phyloP scores from a whole-genome alignment of 1,140 invertebrate genomes.

The Stegodyphus mimosarum region DNA sequence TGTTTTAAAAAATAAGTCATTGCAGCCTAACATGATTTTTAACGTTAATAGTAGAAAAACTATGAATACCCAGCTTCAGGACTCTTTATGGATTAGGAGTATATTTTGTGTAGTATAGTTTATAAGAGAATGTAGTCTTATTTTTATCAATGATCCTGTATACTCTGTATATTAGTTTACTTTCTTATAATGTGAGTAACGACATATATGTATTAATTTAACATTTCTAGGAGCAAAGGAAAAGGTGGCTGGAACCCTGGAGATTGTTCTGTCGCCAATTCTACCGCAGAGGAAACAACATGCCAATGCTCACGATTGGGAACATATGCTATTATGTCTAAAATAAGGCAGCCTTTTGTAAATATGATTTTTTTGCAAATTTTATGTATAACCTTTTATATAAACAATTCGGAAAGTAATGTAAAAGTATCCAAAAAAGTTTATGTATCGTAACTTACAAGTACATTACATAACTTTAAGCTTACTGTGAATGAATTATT shows the following conservation, averaged over 20 bases:
- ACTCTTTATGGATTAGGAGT: too few species aligned
- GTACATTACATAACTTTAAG: too few species aligned
- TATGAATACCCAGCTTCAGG: too few species aligned
- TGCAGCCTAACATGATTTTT: too few species aligned
- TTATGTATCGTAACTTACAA: background rate
- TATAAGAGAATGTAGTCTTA: background rate
- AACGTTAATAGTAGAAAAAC: too few species aligned
- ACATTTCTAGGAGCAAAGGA: background rate
- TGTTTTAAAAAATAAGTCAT: too few species aligned
- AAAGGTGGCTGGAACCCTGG: slow-evolving; percentile 42
- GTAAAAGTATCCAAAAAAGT: background rate
- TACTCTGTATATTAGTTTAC: background rate
- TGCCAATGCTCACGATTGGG: slow-evolving; percentile 35
- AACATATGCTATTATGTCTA: slow-evolving; percentile 46
- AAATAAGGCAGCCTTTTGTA: slow-evolving; percentile 52
- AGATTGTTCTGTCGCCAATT: slow-evolving; percentile 22
- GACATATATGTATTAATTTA: too few species aligned
- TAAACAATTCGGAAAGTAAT: background rate
- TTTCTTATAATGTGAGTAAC: background rate
- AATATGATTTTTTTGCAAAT: background rate
- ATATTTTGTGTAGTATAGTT: too few species aligned
- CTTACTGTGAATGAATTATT: too few species aligned
- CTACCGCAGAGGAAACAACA: slow-evolving; percentile 35
- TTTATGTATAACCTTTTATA: too few species aligned
- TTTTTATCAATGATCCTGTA: too few species aligned